A percentile compares a stretch with the other conserved stretches of the same genome.
These are phyloP conservation scores for Pachyramphus minor DNA, from an alignment of 2,113 vertebrate genomes.

Conservation along the genomic window DNA sequence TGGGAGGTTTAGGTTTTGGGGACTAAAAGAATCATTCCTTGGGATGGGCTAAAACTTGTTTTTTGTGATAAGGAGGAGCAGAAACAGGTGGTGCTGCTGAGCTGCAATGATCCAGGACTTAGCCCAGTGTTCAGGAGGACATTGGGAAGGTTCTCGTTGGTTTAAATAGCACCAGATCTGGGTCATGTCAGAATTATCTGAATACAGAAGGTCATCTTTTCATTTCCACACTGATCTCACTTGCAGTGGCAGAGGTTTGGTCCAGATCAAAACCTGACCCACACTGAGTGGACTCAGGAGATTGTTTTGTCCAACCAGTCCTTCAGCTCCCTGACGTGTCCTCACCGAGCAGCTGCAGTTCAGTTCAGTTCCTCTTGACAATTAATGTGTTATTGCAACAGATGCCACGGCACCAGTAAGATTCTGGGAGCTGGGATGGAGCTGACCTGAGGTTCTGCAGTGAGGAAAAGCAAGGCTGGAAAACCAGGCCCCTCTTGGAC, in stretches of 20 bases:
- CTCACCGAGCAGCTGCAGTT: background rate
- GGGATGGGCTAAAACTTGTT: background rate
- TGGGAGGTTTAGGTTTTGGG: background rate
- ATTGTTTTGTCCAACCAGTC: background rate
- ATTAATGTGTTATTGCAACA: background rate
- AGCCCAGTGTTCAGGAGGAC: background rate
- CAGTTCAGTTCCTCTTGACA: no score
- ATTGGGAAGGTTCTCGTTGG: background rate
- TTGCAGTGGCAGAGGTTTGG: background rate
- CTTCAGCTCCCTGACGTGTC: rapidly evolving
- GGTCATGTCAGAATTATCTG: background rate
- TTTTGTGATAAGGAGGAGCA: background rate
- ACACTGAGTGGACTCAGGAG: background rate
- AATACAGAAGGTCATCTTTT: background rate
- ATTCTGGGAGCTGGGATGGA: background rate
- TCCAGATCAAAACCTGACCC: background rate
- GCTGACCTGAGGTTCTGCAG: background rate
- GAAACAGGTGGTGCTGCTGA: background rate
- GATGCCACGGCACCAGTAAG: rapidly evolving
- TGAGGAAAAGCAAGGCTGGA: background rate
- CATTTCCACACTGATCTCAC: background rate
- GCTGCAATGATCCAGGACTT: background rate
- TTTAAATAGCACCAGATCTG: background rate
- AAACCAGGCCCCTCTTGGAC: background rate
- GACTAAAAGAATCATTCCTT: background rate